Evolutionary conservation across 2,888 invertebrate species (phyloP).

Genomic region (Adineta ricciae): DNA sequence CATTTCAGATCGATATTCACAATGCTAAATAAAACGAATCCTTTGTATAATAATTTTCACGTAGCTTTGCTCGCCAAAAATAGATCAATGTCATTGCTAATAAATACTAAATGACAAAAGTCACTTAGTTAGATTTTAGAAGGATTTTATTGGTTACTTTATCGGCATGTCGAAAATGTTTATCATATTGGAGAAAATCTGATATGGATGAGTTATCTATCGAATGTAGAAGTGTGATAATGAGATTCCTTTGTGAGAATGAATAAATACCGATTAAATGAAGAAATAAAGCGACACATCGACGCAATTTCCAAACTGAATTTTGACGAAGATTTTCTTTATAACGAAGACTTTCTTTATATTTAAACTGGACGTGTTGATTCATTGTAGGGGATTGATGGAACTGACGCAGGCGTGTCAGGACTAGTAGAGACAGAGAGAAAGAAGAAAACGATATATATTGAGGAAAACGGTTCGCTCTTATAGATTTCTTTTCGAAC

Average conservation of each 20-base stretch:
- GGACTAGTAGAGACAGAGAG: too few species aligned
- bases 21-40: constrained; percentile 5
- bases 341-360: neutral
- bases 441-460: too few species aligned
- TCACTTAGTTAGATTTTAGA: too few species aligned
- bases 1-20: neutral
- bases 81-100: constrained; percentile 16
- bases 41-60: neutral
- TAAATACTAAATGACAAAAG: too few species aligned
- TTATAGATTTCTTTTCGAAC: too few species aligned
- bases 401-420: neutral
- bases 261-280: neutral
- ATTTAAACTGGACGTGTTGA: neutral
- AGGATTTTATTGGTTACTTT: too few species aligned
- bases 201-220: neutral
- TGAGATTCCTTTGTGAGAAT: too few species aligned
- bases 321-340: constrained; percentile 1
- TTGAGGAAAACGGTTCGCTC: too few species aligned
- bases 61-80: constrained; percentile 12
- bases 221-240: too few species aligned
- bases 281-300: neutral
- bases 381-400: neutral
- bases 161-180: constrained; percentile 18
- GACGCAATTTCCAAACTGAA: neutral
- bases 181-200: neutral